Evolutionary conservation across 2,113 vertebrate species (phyloP).

Genomic region (Calyptommatus sinebrachiatus): DNA sequence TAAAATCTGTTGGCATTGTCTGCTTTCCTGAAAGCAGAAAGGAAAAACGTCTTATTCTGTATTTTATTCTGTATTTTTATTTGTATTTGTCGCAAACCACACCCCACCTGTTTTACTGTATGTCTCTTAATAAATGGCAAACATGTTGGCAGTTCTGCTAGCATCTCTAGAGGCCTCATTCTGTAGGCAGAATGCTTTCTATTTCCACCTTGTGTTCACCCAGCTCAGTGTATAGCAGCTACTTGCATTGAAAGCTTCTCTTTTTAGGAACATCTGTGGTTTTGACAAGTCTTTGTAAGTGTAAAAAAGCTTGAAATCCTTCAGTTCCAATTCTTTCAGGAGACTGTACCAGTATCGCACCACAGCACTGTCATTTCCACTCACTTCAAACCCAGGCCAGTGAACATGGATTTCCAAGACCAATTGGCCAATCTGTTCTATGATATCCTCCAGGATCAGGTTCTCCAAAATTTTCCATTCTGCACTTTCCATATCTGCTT

Average conservation of each 20-base stretch:
- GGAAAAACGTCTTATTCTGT: not conserved
- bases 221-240: slow-evolving; percentile 88
- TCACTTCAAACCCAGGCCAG: slow-evolving; percentile 95
- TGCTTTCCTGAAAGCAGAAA: not conserved
- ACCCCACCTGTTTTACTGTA: too few species aligned
- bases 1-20: not conserved
- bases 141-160: not conserved
- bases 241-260: slow-evolving; percentile 86
- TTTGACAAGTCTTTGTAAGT: slow-evolving; percentile 80
- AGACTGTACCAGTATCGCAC: slow-evolving; percentile 96
- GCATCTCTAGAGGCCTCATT: not conserved
- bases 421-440: slow-evolving; percentile 88
- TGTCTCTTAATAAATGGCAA: too few species aligned
- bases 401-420: slow-evolving; percentile 90
- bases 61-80: not conserved
- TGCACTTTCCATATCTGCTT: slow-evolving; percentile 91
- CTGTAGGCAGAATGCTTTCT: not conserved
- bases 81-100: not conserved
- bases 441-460: slow-evolving; percentile 85
- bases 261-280: slow-evolving; percentile 86
- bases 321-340: slow-evolving; percentile 85
- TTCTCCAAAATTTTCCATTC: slow-evolving; percentile 99
- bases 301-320: slow-evolving; percentile 87
- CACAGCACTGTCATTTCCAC: slow-evolving; percentile 84
- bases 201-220: slow-evolving; percentile 87